Conservation (phyloP, 2,888 invertebrate species). For the Agrilus cyanescens region DNA sequence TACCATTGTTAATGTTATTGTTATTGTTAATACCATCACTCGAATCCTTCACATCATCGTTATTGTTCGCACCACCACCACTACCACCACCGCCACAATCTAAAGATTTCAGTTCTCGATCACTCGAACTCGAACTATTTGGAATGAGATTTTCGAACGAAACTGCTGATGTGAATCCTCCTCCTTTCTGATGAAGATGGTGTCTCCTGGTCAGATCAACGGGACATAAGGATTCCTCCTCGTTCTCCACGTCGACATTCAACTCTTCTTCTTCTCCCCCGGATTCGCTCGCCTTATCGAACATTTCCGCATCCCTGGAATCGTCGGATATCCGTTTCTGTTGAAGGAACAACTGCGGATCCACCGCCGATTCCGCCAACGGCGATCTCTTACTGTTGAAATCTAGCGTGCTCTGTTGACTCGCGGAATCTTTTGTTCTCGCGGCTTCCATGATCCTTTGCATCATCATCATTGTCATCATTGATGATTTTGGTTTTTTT, state of each 20-base stretch:
- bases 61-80: no score
- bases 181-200: constrained; percentile 17
- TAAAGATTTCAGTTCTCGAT: no score
- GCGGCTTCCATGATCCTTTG: constrained; percentile 32
- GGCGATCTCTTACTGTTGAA: constrained; percentile 20
- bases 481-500: constrained; percentile 12
- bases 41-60: constrained; percentile 21
- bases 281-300: constrained; percentile 23
- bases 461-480: constrained; percentile 42
- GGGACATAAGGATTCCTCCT: constrained; percentile 34
- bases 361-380: constrained; percentile 14
- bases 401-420: constrained; percentile 14
- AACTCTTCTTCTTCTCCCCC: constrained; percentile 25
- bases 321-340: constrained; percentile 32
- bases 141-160: constrained; percentile 25
- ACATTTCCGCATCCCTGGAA: constrained; percentile 31
- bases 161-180: constrained; percentile 17
- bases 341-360: constrained; percentile 28
- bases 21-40: no score
- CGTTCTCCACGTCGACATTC: constrained; percentile 33
- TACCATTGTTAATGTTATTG: constrained; percentile 15
- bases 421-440: constrained; percentile 14
- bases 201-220: constrained; percentile 36
- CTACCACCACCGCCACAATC: no score
- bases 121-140: background rate